A percentile compares a stretch with the other conserved stretches of the same genome.
Evolutionary conservation across 2,888 invertebrate species (phyloP).

Genomic region (Polyommatus icarus): DNA sequence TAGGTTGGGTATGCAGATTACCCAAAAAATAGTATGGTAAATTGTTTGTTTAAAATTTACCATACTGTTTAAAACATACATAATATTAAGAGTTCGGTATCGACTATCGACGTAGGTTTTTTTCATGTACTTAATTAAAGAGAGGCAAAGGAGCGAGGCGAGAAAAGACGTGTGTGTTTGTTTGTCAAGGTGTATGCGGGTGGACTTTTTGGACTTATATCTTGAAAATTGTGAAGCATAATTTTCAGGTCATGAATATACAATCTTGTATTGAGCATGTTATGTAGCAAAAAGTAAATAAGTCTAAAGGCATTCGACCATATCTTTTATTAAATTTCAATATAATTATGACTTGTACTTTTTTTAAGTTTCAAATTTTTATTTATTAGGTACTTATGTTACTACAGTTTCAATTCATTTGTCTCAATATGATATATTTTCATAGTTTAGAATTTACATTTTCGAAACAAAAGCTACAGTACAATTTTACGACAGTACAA

Average conservation of each 20-base stretch:
- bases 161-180: conserved; percentile 58
- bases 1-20: no score
- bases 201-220: neutral
- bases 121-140: conserved; percentile 62
- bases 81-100: neutral
- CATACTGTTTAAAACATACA: neutral
- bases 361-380: neutral
- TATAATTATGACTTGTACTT: neutral
- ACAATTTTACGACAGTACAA: neutral
- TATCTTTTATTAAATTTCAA: neutral
- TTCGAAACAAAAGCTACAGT: neutral
- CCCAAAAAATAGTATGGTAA: no score
- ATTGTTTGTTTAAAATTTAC: no score
- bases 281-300: neutral
- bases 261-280: neutral
- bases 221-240: neutral
- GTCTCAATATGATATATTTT: no score
- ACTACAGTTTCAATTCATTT: no score
- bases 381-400: no score
- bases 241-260: neutral
- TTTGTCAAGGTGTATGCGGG: conserved; percentile 55
- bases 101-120: neutral
- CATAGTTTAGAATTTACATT: neutral
- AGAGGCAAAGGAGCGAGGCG: conserved; percentile 60
- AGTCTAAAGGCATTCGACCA: neutral